Evolutionary conservation across 1,140 invertebrate genomes (phyloP).

Genomic region (Brachionus sp.): DNA sequence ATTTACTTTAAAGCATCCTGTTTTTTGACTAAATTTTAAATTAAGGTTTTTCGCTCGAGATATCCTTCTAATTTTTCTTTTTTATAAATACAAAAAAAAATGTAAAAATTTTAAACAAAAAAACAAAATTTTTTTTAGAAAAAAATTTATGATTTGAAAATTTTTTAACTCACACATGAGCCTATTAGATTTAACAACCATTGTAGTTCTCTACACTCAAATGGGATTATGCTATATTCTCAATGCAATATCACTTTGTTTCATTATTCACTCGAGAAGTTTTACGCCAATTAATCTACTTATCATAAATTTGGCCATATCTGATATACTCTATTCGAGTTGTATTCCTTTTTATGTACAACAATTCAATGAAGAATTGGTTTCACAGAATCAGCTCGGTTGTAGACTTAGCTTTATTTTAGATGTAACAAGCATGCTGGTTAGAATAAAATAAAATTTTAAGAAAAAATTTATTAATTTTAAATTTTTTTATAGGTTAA

Average conservation of each 20-base stretch:
- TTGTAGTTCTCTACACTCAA: conserved; percentile 7
- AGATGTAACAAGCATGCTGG: conserved; percentile 38
- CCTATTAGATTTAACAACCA: neutral
- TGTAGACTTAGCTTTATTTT: conserved; percentile 33
- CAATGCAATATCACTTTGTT: conserved; percentile 11
- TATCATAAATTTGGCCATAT: conserved; percentile 38
- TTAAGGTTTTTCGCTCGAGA: neutral
- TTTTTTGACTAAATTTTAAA: neutral
- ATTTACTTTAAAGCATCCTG: neutral
- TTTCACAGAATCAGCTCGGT: neutral
- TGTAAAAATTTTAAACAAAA: neutral
- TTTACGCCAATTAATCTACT: conserved; percentile 31
- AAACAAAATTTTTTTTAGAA: neutral
- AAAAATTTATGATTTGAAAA: neutral
- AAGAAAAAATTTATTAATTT: neutral
- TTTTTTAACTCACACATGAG: neutral
- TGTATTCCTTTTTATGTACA: conserved; percentile 39
- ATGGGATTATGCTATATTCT: conserved; percentile 22
- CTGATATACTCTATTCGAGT: conserved; percentile 31
- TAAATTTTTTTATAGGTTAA: conserved; percentile 31
- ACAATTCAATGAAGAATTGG: neutral
- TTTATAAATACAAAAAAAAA: too few species aligned
- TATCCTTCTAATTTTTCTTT: neutral
- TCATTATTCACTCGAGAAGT: neutral
- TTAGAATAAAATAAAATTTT: neutral